These are phyloP conservation scores for Calliphora vicina DNA, from an alignment of 1,140 invertebrate species.

Conservation along the genomic window DNA sequence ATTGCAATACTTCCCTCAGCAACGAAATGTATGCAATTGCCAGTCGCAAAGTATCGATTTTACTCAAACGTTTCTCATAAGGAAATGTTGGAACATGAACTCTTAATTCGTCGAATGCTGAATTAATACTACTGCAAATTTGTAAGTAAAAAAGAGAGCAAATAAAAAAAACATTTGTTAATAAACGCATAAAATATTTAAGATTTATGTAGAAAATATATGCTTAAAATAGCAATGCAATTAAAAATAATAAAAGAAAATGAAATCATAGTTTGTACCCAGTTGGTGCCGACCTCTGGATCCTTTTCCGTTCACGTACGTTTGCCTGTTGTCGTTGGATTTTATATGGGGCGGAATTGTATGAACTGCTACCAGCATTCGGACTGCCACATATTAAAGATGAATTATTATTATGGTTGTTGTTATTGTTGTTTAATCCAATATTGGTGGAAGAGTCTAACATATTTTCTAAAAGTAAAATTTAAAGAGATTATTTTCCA, in stretches of 20 bases:
- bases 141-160: conserved; percentile 33
- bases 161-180: conserved; percentile 14
- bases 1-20: conserved; percentile 87
- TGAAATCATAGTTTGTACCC: conserved; percentile 65
- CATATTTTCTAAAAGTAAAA: conserved; percentile 47
- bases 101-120: conserved; percentile 94
- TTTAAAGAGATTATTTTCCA: background rate
- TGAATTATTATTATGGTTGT: conserved; percentile 45
- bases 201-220: background rate
- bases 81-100: conserved; percentile 98
- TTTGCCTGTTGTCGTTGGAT: conserved; percentile 90
- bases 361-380: conserved; percentile 47
- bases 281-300: conserved; percentile 91
- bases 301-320: conserved; percentile 92
- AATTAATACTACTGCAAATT: conserved; percentile 94
- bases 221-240: background rate
- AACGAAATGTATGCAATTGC: conserved; percentile 97
- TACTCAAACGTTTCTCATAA: conserved; percentile 96
- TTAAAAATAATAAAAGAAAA: background rate
- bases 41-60: conserved; percentile 94
- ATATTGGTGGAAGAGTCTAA: conserved; percentile 55
- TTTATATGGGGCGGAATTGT: conserved; percentile 78
- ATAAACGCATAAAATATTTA: conserved; percentile 2
- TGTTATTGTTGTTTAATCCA: conserved; percentile 36
- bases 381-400: conserved; percentile 58